Evolutionary conservation across 1,140 invertebrate species (phyloP), one percentile per base, ranked within the genome.

Genomic region (Asbolus verrucosus): DNA sequence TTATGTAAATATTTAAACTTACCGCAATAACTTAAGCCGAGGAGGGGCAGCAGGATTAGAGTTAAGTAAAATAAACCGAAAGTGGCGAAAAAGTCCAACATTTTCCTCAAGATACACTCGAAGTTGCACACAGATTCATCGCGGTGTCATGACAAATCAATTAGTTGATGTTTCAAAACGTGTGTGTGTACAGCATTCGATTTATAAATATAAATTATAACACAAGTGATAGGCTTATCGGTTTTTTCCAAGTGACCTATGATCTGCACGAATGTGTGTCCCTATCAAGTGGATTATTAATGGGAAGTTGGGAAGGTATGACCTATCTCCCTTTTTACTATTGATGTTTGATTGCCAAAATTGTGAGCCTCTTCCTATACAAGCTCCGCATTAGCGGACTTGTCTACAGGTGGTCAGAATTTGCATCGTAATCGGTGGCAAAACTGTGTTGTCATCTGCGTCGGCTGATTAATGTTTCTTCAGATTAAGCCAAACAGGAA

Each of bases 71-170:
- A 75, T 46, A 76, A 43, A 24, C 67, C 38, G 24, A 75, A 72
- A 63, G 71, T 76, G 8, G 71, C 9, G 6, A 76, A 66, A 62
- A 76, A 76, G 33, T 75, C 73, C 4, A 69, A 61, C 69, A 76
- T 73, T 69, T 73, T 73, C 6, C 18, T n/a, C n/a, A 15, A 19
- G 18, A 24, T 21, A 6, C 13, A 39, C 18, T n/a, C n/a, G n/a
- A n/a, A 39, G 31, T 36, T 21, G 6, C 30, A 5, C 59, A 31
- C 15, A 3, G 6, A 63, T 9, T 14, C 15, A 59, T 30, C 27
- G 16, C 16, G 8, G 27, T n/a, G 9, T n/a, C 3, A 15, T 13
- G 5, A 59, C 31, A 63, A 36, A 63, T 24, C 59, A 61, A 33
- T 36, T 27, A 27, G 24, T 60, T 31, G 24, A 31, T 15, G 31